A percentile compares a stretch with the other conserved stretches of the same genome.
Conservation (phyloP, 2,888 invertebrate species). For the Macrostomum cliftonense region DNA sequence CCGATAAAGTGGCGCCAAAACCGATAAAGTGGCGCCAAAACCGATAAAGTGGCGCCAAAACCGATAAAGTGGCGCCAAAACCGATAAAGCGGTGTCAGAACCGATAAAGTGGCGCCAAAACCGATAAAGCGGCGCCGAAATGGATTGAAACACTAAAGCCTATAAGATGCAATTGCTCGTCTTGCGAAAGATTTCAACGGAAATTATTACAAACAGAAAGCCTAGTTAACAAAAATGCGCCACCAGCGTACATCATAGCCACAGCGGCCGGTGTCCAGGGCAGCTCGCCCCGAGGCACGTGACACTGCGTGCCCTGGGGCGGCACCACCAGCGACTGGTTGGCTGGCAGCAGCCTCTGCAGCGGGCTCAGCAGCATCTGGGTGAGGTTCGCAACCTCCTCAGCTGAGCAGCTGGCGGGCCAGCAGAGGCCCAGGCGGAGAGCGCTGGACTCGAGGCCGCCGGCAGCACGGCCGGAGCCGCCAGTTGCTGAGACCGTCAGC, state of each 20-base stretch:
- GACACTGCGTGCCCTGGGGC: background rate
- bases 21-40: too few relatives aligned
- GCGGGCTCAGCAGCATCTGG: background rate
- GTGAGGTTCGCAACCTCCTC: conserved; percentile 17
- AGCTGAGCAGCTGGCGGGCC: conserved; percentile 17
- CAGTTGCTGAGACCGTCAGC: background rate
- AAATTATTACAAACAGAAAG: too few relatives aligned
- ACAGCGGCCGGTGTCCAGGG: background rate
- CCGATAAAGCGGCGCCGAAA: too few relatives aligned
- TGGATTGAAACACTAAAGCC: too few relatives aligned
- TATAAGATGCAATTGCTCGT: too few relatives aligned
- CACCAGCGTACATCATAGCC: background rate
- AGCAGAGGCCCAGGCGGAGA: conserved; percentile 19
- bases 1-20: too few relatives aligned
- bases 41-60: too few relatives aligned
- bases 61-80: too few relatives aligned
- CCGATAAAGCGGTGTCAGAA: too few relatives aligned
- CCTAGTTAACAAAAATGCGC: too few relatives aligned
- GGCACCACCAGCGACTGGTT: background rate
- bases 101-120: too few relatives aligned
- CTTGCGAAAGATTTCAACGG: too few relatives aligned
- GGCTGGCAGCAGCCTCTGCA: background rate
- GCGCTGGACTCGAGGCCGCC: conserved; percentile 14
- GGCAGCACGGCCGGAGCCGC: conserved; percentile 14
- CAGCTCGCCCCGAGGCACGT: background rate